Percentiles rank a stretch among this genome's conserved stretches.
Conservation (phyloP, 2,113 vertebrate species). For the Phocoena phocoena region DNA sequence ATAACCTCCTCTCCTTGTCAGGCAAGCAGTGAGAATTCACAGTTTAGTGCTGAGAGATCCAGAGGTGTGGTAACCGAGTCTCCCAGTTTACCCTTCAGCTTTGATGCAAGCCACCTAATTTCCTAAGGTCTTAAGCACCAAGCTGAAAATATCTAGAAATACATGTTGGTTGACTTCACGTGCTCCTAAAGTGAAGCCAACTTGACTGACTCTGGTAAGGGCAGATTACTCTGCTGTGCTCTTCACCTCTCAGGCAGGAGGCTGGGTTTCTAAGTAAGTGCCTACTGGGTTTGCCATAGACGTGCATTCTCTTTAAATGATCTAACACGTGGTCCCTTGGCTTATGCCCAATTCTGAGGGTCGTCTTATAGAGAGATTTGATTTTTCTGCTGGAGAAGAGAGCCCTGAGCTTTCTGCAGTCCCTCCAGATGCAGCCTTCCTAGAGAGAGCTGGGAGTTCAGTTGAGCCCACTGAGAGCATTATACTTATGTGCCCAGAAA, state of each 20-base stretch:
- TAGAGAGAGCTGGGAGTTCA: neutral
- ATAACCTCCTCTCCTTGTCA: neutral
- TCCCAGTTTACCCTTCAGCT: conserved; percentile 17
- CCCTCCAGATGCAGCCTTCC: neutral
- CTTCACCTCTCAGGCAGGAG: neutral
- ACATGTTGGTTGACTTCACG: neutral
- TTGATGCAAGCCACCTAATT: neutral
- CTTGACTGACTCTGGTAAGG: neutral
- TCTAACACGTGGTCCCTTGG: neutral
- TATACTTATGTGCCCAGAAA: neutral
- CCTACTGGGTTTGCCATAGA: neutral
- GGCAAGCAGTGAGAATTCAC: neutral
- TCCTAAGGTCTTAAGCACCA: neutral
- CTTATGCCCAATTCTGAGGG: neutral
- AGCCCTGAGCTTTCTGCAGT: neutral
- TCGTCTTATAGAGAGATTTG: neutral
- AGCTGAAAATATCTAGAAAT: conserved; percentile 8
- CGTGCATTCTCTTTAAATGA: neutral
- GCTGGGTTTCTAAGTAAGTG: neutral
- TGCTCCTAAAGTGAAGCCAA: neutral
- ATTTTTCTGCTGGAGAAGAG: neutral
- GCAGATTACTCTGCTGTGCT: neutral
- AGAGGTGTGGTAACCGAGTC: neutral
- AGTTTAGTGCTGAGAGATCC: neutral
- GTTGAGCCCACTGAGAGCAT: neutral